Evolutionary conservation across 2,113 vertebrate species (phyloP).

Genomic region (Calcarius ornatus): DNA sequence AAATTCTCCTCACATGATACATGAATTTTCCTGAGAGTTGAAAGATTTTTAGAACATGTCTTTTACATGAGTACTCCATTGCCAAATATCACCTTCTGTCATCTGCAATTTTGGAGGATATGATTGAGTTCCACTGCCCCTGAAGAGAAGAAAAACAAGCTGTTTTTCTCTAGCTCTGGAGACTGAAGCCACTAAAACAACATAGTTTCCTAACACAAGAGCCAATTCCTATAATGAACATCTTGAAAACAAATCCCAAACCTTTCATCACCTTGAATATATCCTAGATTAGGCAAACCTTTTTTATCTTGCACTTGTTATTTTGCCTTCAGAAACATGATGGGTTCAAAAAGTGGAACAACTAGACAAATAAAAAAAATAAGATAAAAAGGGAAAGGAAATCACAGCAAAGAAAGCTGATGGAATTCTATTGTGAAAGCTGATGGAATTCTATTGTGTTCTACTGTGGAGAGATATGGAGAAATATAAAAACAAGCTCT

Average conservation of each 20-base stretch:
- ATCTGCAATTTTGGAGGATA: not conserved
- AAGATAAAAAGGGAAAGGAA: not conserved
- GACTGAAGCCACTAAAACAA: not conserved
- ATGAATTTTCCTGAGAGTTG: not conserved
- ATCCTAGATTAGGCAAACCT: not conserved
- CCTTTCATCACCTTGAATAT: not conserved
- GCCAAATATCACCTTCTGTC: not conserved
- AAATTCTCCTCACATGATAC: not conserved
- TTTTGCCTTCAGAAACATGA: not conserved
- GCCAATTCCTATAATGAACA: not conserved
- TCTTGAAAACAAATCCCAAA: not conserved
- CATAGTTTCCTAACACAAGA: not conserved
- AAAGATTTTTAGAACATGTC: not conserved
- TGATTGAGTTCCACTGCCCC: not conserved
- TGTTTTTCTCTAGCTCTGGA: not conserved
- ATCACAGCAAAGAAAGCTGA: not conserved
- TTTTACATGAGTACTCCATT: not conserved
- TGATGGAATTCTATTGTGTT: not conserved
- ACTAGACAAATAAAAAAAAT: not conserved
- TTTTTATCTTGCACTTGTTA: not conserved
- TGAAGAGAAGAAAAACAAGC: not conserved
- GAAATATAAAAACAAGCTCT: not conserved
- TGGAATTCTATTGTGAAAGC: not conserved
- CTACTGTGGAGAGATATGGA: not conserved
- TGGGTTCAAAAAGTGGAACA: not conserved